Conservation (phyloP, 53 echinoderm and acorn worm species). For the Mesocentrotus franciscanus region DNA sequence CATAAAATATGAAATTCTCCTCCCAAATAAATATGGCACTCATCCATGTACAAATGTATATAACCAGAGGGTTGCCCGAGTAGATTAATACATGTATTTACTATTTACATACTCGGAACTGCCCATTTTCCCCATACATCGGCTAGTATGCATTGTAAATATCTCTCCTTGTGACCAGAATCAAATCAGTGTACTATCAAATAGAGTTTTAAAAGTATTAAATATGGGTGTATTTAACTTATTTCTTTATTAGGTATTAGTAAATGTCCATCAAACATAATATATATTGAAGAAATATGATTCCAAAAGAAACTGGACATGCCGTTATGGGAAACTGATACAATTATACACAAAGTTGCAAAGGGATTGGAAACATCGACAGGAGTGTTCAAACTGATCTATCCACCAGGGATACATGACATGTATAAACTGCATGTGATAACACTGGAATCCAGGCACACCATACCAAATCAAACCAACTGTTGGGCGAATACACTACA, state of each 20-base stretch:
- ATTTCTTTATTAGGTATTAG: too few relatives aligned
- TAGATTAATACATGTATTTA: not conserved
- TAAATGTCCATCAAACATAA: too few relatives aligned
- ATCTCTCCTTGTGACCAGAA: not conserved
- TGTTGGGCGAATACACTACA: not conserved
- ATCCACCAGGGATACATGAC: not conserved
- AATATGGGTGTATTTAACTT: too few relatives aligned
- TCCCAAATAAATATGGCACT: not conserved
- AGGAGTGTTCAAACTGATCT: not conserved
- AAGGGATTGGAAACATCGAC: not conserved
- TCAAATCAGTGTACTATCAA: not conserved
- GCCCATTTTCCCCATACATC: not conserved
- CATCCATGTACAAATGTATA: not conserved
- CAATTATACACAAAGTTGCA: not conserved
- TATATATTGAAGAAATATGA: too few relatives aligned
- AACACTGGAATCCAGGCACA: not conserved
- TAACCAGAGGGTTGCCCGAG: not conserved
- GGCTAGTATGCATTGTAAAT: not conserved
- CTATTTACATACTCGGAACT: not conserved
- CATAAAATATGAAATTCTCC: not conserved
- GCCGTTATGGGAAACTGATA: not conserved
- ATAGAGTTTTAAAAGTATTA: too few relatives aligned
- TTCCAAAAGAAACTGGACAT: not conserved
- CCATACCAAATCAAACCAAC: not conserved
- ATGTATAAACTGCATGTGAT: not conserved